These are phyloP conservation scores for Hycleus phaleratus DNA, from an alignment of 1,140 invertebrate genomes.

Conservation along the genomic window DNA sequence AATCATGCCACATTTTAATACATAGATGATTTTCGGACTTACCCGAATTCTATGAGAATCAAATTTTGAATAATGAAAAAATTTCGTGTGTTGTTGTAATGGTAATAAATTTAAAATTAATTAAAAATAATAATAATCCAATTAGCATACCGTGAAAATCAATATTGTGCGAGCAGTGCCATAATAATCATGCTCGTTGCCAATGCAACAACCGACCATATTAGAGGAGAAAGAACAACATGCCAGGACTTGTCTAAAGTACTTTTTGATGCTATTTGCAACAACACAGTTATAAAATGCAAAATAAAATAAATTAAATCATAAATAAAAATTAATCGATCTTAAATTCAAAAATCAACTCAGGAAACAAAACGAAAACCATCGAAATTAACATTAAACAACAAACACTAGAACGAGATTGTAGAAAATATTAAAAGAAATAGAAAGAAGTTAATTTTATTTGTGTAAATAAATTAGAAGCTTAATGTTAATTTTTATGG, in stretches of 20 bases:
- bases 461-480: slow-evolving; percentile 4
- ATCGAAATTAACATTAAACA: slow-evolving; percentile 33
- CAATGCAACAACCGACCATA: slow-evolving; percentile 40
- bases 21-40: background rate
- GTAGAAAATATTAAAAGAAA: too few relatives aligned
- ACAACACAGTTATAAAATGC: slow-evolving; percentile 4
- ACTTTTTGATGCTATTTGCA: slow-evolving; percentile 29
- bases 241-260: slow-evolving; percentile 37
- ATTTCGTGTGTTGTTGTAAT: slow-evolving; percentile 1
- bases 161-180: slow-evolving; percentile 41
- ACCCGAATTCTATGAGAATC: too few relatives aligned
- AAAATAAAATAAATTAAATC: slow-evolving; percentile 13
- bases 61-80: too few relatives aligned
- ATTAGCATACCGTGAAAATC: slow-evolving; percentile 35
- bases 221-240: slow-evolving; percentile 35
- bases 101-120: slow-evolving; percentile 6
- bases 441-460: background rate
- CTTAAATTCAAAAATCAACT: slow-evolving; percentile 16
- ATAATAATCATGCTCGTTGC: slow-evolving; percentile 42
- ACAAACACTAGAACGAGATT: background rate
- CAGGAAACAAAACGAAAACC: slow-evolving; percentile 8
- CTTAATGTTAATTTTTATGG: slow-evolving; percentile 34
- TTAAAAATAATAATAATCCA: slow-evolving; percentile 6
- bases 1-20: slow-evolving; percentile 38
- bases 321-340: slow-evolving; percentile 5